Percentiles rank a stretch among this genome's conserved stretches.
phyloP scores from a whole-genome alignment of 1,140 invertebrate species.

The Drosophila persimilis region DNA sequence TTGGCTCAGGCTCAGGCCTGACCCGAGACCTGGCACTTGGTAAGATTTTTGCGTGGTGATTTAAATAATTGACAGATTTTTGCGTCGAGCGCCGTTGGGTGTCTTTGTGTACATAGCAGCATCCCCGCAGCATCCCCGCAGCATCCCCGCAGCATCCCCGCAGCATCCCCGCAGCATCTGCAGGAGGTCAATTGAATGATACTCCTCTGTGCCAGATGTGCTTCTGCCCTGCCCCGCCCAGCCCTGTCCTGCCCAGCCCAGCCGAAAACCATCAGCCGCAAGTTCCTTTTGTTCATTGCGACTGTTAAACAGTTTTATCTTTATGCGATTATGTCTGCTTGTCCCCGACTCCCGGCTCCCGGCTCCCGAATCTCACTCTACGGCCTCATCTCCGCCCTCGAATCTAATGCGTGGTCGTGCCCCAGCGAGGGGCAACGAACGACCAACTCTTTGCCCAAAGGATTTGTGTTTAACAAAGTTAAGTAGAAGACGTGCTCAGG shows the following conservation, averaged over 20 bases:
- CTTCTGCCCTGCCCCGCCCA: not conserved
- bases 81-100: slow-evolving; percentile 35
- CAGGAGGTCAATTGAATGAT: slow-evolving; percentile 47
- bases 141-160: not conserved
- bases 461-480: slow-evolving; percentile 81
- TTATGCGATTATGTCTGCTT: slow-evolving; percentile 78
- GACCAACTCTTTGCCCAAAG: slow-evolving; percentile 76
- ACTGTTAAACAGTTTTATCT: slow-evolving; percentile 81
- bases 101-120: slow-evolving; percentile 36
- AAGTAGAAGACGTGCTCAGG: slow-evolving; percentile 63
- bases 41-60: slow-evolving; percentile 69
- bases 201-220: too few species aligned
- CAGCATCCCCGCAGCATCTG: slow-evolving; percentile 4
- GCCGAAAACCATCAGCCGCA: slow-evolving; percentile 21
- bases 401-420: slow-evolving; percentile 39
- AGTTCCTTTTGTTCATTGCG: slow-evolving; percentile 57
- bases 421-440: slow-evolving; percentile 12
- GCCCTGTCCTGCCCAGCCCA: slow-evolving; percentile 1
- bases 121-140: not conserved
- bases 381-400: not conserved
- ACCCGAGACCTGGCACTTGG: slow-evolving; percentile 26
- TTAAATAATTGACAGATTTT: slow-evolving; percentile 81
- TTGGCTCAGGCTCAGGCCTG: too few species aligned
- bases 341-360: not conserved
- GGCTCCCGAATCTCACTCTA: not conserved